These are phyloP conservation scores for Nomada goodeniana DNA, from an alignment of 2,888 invertebrate genomes.

Conservation along the genomic window DNA sequence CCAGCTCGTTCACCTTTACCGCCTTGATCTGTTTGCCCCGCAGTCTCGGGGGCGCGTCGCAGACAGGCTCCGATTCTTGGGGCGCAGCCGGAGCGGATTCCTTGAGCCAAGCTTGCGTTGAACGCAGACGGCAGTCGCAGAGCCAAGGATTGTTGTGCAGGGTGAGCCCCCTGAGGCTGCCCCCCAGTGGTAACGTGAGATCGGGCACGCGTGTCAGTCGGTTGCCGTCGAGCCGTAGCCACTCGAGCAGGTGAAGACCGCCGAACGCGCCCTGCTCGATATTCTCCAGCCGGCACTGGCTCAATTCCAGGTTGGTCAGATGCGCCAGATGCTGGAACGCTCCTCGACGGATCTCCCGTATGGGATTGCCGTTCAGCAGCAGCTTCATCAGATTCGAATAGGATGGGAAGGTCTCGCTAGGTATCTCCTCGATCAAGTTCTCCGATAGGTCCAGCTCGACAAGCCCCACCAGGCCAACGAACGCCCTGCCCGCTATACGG, in stretches of 20 bases:
- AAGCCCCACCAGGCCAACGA: conserved; percentile 93
- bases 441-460: conserved; percentile 95
- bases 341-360: conserved; percentile 89
- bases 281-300: conserved; percentile 91
- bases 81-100: conserved; percentile 89
- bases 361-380: conserved; percentile 92
- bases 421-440: conserved; percentile 91
- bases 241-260: conserved; percentile 92
- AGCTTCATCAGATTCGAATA: conserved; percentile 93
- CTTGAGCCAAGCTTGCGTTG: conserved; percentile 91
- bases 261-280: conserved; percentile 93
- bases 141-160: conserved; percentile 95
- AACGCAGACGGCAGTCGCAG: conserved; percentile 93
- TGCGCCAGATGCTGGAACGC: conserved; percentile 91
- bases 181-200: conserved; percentile 86
- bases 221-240: conserved; percentile 94
- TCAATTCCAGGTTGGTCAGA: conserved; percentile 92
- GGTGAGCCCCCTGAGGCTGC: conserved; percentile 91
- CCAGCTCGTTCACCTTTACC: conserved; percentile 89
- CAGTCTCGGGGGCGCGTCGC: conserved; percentile 89
- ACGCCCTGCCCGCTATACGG: conserved; percentile 91
- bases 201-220: conserved; percentile 88
- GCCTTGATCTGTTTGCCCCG: conserved; percentile 89
- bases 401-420: conserved; percentile 91
- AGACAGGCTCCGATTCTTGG: conserved; percentile 91